Base-by-base conservation (phyloP, 2,113 vertebrate genomes). In the Cavia porcellus region DNA sequence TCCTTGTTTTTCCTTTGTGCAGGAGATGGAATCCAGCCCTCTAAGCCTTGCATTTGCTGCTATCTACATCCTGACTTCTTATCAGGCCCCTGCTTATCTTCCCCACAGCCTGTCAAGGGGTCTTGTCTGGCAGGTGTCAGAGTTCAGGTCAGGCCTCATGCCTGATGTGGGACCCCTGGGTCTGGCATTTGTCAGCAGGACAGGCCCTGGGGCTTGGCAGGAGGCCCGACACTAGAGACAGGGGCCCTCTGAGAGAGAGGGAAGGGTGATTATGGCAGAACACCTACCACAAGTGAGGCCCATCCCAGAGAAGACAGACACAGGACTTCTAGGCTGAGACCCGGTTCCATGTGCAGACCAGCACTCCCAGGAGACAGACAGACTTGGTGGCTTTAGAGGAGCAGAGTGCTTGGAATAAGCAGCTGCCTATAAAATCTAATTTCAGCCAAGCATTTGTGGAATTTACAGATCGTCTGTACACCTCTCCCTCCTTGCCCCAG, bases 361-460 rank as follows among this genome's bases (percentile, higher is more conserved):
- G 24, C 59, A 42, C 64, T 86, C 12, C 3, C 17, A 28, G n/a
- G 52, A 62, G 42, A 47, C 55, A 35, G 52, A 17, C 0, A 7
- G 32, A 20, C 75, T 94, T 38, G 0, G 35, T 3, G 45, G 80
- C 86, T 91, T 79, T 4, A 7, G 92, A 61, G 72, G 35, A 70
- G 45, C 6, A 0, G 35, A 59, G 68, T n/a, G 74, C 84, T 87
- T 32, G 25, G 61, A 42, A 64, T 38, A 47, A 95, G 93, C 92
- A 98, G 96, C 97, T 96, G 97, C 86, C 13, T 79, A 70, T 55
- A 89, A 90, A 90, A 50, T 94, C 97, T 84, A 96, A 97, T 96
- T 96, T 90, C 88, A 96, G 96, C 81, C 86, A 94, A 94, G 90
- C 87, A 97, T 94, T 61, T 90, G 13, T 4, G 92, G 97, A 97